Evolutionary conservation across 1,140 invertebrate species (phyloP), one percentile per base, ranked within the genome.

Genomic region (Musca vetustissima): DNA sequence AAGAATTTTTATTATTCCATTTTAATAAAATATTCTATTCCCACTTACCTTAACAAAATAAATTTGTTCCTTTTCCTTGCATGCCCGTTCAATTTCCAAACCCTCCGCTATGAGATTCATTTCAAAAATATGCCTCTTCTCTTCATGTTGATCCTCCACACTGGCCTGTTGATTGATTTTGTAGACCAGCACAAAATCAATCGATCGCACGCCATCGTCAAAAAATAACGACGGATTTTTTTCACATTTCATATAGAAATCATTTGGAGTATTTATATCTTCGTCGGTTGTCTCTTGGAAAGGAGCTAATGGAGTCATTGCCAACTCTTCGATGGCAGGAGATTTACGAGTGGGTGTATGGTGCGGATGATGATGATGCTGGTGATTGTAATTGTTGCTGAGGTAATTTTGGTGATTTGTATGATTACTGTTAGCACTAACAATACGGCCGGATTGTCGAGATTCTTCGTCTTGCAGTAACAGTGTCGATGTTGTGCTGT

Each of bases 131-230:
- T 76, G 75, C 15, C 88, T 76, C 70, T 86, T 84, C 17, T 83
- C 76, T 17, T 25, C 66, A 71, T 79, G 75, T 15, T 76, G 71
- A 8, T 83, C 82, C 69, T 86, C 84, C 2, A 76, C 75, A 2
- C 76, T 75, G 1, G 84, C 82, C 14, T 86, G 81, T 15, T 84
- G 81, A 73, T 75, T 78, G 28, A 78, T 83, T 79, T 91, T 88
- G 88, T 90, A 93, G 13, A 91, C 91, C 57, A 94, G 75, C 66
- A 93, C 86, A 85, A 91, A 94, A 82, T 93, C 92, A 72, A 93
- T 89, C 2, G 89, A 89, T 21, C 89, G 83, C 1, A 86, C 80
- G 4, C 87, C 88, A 80, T 92, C 91, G 52, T 84, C 84, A 77
- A 92, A 92, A 67, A 85, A 89, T 68, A 91, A 81, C 2, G 88